Evolutionary conservation across 2,888 invertebrate genomes (phyloP), one percentile per base, ranked within the genome.

Genomic region (Dryocosmus kuriphilus): DNA sequence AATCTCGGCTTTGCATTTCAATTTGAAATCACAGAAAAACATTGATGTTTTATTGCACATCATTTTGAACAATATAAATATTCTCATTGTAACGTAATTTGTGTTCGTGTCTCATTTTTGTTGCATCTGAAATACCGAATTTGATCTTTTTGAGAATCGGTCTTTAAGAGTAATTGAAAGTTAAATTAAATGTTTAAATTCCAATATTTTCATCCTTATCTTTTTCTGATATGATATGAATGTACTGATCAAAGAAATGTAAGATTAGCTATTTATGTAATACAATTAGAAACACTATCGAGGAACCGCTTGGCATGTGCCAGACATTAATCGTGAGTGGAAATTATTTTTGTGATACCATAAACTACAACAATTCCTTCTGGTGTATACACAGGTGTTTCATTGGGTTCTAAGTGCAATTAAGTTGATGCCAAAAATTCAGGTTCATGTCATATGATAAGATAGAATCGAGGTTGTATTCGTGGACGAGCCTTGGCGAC

Each of bases 391-490:
- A 51, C 51, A 51, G 9, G 51, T 51, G 51, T 51, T 51, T n/a
- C 51, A n/a, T n/a, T 51, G n/a, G n/a, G n/a, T n/a, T 71, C 9
- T 51, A 14, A 14, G 46, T 71, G n/a, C 19, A 67, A 9, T 67
- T 46, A 24, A 46, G 30, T 11, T 46, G 7, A 11, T 9, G 11
- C 71, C 51, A 51, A 71, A 67, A 51, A 30, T 71, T 51, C 62
- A 63, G 62, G 62, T 63, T 63, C 30, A 30, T 71, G 9, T 71
- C 51, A 71, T 30, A 5, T 71, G 71, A 71, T 71, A 71, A 71
- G 71, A 71, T 71, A 51, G 30, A 19, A 14, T 51, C 71, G 71
- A 71, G 71, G 71, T 30, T n/a, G 27, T 19, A 51, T 51, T 51
- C 38, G 19, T 67, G 41, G 38, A 51, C 30, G n/a, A 71, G 71